A percentile compares a stretch with the other conserved stretches of the same genome.
These are phyloP conservation scores for Zele albiditarsus DNA, from an alignment of 2,888 invertebrate species.

Conservation along the genomic window DNA sequence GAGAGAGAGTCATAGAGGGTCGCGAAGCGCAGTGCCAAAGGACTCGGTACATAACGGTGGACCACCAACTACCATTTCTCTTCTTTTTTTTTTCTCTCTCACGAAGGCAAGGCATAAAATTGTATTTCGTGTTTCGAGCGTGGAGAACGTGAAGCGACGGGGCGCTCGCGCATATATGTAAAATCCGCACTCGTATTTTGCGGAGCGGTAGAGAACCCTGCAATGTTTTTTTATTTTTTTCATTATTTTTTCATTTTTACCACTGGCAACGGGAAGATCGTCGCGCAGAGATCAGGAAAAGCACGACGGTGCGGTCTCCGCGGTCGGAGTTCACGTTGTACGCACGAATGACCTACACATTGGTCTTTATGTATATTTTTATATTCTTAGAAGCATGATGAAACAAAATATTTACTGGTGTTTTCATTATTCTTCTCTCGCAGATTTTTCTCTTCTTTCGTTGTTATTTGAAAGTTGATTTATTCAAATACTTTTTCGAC, in stretches of 20 bases:
- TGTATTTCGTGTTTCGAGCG: slow-evolving; percentile 53
- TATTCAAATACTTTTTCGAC: not conserved
- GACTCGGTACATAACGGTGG: slow-evolving; percentile 8
- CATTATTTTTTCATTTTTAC: not conserved
- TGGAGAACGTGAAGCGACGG: slow-evolving; percentile 44
- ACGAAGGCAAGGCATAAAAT: slow-evolving; percentile 55
- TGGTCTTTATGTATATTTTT: not conserved
- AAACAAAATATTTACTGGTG: not conserved
- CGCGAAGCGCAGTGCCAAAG: slow-evolving; percentile 9
- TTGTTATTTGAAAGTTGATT: not conserved
- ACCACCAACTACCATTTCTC: slow-evolving; percentile 18
- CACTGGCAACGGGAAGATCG: slow-evolving; percentile 19
- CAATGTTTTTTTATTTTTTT: slow-evolving; percentile 12
- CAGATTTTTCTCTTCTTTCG: not conserved
- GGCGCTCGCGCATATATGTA: slow-evolving; percentile 47
- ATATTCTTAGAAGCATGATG: not conserved
- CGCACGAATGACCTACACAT: slow-evolving; percentile 6
- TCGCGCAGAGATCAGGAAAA: slow-evolving; percentile 29
- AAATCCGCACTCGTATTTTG: slow-evolving; percentile 55
- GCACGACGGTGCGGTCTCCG: slow-evolving; percentile 20
- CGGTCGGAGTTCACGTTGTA: slow-evolving; percentile 14
- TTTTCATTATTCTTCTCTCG: not conserved
- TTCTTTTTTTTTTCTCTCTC: slow-evolving; percentile 29
- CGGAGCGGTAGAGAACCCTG: slow-evolving; percentile 39
- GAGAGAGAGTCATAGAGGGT: not conserved